Evolutionary conservation across 2,113 vertebrate genomes (phyloP).

Genomic region (Amphilophus citrinellus): DNA sequence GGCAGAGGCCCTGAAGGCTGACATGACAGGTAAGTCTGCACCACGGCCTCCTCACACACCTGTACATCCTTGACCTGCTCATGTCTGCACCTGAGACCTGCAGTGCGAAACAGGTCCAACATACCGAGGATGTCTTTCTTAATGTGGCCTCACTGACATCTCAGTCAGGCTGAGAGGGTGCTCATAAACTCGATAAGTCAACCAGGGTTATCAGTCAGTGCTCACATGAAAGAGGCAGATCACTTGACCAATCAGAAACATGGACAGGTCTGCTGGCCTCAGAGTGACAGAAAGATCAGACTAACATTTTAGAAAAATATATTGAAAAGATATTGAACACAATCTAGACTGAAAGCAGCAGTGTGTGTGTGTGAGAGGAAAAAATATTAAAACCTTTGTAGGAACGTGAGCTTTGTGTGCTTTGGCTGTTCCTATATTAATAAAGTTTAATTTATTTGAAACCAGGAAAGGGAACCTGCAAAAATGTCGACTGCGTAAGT

Average conservation of each 20-base stretch:
- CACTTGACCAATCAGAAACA: neutral
- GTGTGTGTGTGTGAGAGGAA: neutral
- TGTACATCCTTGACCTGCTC: neutral
- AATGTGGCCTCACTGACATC: neutral
- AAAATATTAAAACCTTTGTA: neutral
- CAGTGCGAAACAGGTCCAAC: neutral
- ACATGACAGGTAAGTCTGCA: slow-evolving; percentile 92
- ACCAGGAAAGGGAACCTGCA: neutral
- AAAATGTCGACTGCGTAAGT: neutral
- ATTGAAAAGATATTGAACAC: neutral
- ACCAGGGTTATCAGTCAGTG: neutral
- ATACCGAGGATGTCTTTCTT: neutral
- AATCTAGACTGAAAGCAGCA: neutral
- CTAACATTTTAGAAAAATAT: accelerated
- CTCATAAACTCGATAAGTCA: neutral
- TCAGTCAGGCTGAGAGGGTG: neutral
- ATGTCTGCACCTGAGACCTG: neutral
- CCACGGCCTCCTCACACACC: neutral
- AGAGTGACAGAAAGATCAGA: neutral
- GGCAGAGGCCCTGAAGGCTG: slow-evolving; percentile 99
- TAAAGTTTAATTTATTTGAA: neutral
- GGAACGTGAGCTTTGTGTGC: neutral
- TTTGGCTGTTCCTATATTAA: neutral
- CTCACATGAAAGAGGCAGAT: accelerated
- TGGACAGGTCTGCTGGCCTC: neutral